Conservation (phyloP, 1,140 invertebrate species). For the Arctopsyche grandis region DNA sequence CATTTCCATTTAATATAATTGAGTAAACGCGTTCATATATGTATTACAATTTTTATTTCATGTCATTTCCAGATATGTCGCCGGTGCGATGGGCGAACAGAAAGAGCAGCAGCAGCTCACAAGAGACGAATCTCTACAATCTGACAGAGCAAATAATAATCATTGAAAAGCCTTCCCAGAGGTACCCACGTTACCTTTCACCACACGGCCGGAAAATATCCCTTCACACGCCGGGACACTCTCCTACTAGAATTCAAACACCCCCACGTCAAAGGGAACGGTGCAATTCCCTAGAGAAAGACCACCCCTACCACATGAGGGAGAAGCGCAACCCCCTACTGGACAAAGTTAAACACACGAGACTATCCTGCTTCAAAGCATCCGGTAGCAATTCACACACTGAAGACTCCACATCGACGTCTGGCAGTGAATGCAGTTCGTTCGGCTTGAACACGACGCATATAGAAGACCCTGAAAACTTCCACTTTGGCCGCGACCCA, state of each 20-base stretch:
- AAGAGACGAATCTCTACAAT: conserved; percentile 75
- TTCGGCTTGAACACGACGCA: conserved; percentile 60
- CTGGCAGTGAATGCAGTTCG: conserved; percentile 67
- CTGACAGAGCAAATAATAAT: conserved; percentile 69
- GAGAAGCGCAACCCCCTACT: conserved; percentile 76
- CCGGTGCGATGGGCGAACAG: conserved; percentile 72
- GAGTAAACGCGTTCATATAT: too few species aligned
- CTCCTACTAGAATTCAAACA: conserved; percentile 59
- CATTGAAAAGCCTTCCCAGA: conserved; percentile 66
- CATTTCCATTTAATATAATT: too few species aligned
- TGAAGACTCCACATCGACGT: conserved; percentile 65
- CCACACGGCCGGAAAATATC: conserved; percentile 62
- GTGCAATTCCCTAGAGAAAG: conserved; percentile 66
- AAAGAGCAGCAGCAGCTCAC: conserved; percentile 74
- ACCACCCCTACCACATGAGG: conserved; percentile 60
- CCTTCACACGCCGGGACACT: conserved; percentile 61
- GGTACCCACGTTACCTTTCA: conserved; percentile 59
- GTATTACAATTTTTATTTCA: too few species aligned
- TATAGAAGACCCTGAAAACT: conserved; percentile 63
- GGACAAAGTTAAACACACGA: conserved; percentile 77
- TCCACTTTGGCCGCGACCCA: conserved; percentile 59
- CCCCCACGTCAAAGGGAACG: conserved; percentile 59
- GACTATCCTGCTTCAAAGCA: conserved; percentile 74
- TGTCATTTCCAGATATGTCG: conserved; percentile 72
- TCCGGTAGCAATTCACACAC: conserved; percentile 61